phyloP scores from a whole-genome alignment of 1,140 invertebrate species.

The Schlechtendalia chinensis region DNA sequence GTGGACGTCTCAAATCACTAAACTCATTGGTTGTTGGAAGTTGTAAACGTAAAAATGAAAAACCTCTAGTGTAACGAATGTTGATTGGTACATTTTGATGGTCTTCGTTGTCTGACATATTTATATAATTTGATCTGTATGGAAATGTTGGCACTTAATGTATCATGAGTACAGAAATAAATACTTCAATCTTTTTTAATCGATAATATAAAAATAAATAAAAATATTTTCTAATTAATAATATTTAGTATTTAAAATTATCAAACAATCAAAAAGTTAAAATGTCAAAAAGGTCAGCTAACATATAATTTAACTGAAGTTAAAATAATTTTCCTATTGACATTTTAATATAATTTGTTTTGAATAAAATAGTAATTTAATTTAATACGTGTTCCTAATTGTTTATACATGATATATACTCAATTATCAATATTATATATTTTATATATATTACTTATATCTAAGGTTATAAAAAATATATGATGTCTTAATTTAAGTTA shows the following conservation, averaged over 20 bases:
- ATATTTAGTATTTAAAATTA: no score
- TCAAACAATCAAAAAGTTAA: neutral
- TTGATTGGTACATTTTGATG: slow-evolving; percentile 32
- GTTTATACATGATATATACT: no score
- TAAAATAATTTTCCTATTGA: no score
- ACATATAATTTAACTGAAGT: no score
- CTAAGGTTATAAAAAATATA: no score
- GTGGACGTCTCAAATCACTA: slow-evolving; percentile 42
- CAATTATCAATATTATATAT: no score
- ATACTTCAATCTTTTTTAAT: neutral
- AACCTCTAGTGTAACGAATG: slow-evolving; percentile 41
- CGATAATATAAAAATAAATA: neutral
- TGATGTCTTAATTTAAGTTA: no score
- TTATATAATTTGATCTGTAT: slow-evolving; percentile 24
- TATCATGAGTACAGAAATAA: neutral
- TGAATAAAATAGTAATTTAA: no score
- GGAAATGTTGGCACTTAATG: slow-evolving; percentile 16
- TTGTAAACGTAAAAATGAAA: slow-evolving; percentile 49
- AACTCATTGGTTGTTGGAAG: slow-evolving; percentile 41
- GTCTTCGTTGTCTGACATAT: slow-evolving; percentile 35
- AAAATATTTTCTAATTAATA: neutral
- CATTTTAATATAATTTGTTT: no score
- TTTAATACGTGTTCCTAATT: no score
- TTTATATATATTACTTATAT: no score
- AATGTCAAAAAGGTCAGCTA: neutral